Evolutionary conservation across 2,113 vertebrate species (phyloP), one percentile per base, ranked within the genome.

Genomic region (Malurus cyaneus): DNA sequence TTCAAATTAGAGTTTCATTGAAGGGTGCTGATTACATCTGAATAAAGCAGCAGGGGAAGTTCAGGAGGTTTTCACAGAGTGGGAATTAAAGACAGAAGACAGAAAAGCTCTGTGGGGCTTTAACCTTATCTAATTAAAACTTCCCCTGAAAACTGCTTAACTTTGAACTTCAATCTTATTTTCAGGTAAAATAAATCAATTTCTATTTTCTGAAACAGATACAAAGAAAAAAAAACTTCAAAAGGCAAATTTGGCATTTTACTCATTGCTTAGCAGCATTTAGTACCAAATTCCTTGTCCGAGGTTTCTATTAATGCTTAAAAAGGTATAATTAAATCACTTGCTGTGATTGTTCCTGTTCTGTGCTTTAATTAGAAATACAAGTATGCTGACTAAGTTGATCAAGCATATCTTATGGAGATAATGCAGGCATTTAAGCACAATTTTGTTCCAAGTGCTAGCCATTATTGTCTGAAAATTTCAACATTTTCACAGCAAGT

Each of bases 91-190:
- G 72, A 87, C 14, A 87, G 66, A 95, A 96, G 70, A 92, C 86
- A 93, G 86, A 95, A 60, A 88, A 97, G 20, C 79, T 96, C 60
- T 88, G 56, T 95, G 59, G 92, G 64, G 24, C 56, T 89, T 97
- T 97, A 96, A 95, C 57, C 31, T 32, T 89, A 81, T 67, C 64
- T 93, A 95, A 96, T 97, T 96, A 96, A 93, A 93, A 80, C 71
- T 92, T 39, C 36, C 19, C 18, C 87, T 82, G 54, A 93, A 96
- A 92, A 67, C 21, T 36, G 54, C 42, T 72, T 93, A 89, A 80
- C 96, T 96, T 94, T 82, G 89, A 85, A 36, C 73, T 91, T 94
- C 31, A 86, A 7, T 77, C 9, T 64, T 93, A 91, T 77, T 92
- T 76, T 69, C 36, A 86, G 29, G 36, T 24, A 77, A 88, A 74